These are phyloP conservation scores for Paracentrotus lividus DNA, from an alignment of 53 echinoderm and acorn worm genomes.

Conservation along the genomic window DNA sequence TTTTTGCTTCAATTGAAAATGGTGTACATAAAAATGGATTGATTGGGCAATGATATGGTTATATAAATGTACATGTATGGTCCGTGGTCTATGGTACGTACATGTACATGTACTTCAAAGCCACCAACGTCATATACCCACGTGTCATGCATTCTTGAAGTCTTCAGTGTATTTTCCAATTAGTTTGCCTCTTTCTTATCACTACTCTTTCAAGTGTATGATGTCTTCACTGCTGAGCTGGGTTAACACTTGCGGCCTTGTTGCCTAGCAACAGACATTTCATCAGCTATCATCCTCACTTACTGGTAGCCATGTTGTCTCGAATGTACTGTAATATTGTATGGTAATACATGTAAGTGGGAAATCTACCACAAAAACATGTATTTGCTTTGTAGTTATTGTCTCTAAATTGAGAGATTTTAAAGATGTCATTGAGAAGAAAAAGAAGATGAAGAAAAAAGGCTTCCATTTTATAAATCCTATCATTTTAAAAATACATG, in stretches of 20 bases:
- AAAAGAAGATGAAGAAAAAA: too few species aligned
- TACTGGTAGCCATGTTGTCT: slow-evolving; percentile 13
- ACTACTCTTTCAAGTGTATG: slow-evolving; percentile 45
- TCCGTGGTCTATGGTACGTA: too few species aligned
- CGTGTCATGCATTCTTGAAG: slow-evolving; percentile 43
- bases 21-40: neutral
- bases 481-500: too few species aligned
- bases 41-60: too few species aligned
- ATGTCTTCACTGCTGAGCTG: neutral
- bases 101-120: neutral
- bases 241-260: slow-evolving; percentile 3
- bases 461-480: too few species aligned
- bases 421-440: too few species aligned
- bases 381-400: too few species aligned
- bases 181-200: slow-evolving; percentile 38
- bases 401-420: too few species aligned
- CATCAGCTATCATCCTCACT: slow-evolving; percentile 14
- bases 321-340: neutral
- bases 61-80: too few species aligned
- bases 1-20: neutral
- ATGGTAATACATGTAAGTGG: too few species aligned
- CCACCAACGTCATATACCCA: neutral
- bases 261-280: slow-evolving; percentile 54
- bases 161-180: slow-evolving; percentile 53
- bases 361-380: too few species aligned